Conservation (phyloP, 2,888 invertebrate genomes). For the Azorinus chamasolen region DNA sequence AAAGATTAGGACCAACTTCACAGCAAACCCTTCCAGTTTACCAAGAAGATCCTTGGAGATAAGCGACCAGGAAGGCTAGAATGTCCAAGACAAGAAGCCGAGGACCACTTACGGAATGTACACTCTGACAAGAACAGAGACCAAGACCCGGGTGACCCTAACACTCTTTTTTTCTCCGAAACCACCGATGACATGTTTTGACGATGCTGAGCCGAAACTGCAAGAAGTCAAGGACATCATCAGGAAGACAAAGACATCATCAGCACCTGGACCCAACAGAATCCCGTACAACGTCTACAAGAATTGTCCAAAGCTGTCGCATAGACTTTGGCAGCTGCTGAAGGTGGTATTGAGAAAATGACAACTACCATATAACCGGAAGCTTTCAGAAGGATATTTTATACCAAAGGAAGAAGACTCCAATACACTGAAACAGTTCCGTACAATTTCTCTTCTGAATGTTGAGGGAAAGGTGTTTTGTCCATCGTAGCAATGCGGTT, state of each 20-base stretch:
- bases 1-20: conserved; percentile 10
- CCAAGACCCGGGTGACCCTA: conserved; percentile 23
- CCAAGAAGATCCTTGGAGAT: conserved; percentile 23
- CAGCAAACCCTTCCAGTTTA: conserved; percentile 31
- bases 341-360: no score
- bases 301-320: no score
- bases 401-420: conserved; percentile 54
- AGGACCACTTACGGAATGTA: conserved; percentile 19
- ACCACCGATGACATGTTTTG: conserved; percentile 9
- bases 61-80: conserved; percentile 27
- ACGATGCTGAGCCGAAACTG: conserved; percentile 23
- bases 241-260: conserved; percentile 27
- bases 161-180: conserved; percentile 16
- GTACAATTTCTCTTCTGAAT: conserved; percentile 44
- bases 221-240: conserved; percentile 21
- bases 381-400: conserved; percentile 39
- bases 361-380: conserved; percentile 19
- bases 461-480: conserved; percentile 45
- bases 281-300: no score
- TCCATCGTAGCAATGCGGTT: conserved; percentile 25
- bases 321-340: no score
- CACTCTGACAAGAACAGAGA: conserved; percentile 22
- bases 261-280: conserved; percentile 10
- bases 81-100: conserved; percentile 28
- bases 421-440: conserved; percentile 41